phyloP scores from a whole-genome alignment of 1,140 invertebrate species.

The Tribolium castaneum region DNA sequence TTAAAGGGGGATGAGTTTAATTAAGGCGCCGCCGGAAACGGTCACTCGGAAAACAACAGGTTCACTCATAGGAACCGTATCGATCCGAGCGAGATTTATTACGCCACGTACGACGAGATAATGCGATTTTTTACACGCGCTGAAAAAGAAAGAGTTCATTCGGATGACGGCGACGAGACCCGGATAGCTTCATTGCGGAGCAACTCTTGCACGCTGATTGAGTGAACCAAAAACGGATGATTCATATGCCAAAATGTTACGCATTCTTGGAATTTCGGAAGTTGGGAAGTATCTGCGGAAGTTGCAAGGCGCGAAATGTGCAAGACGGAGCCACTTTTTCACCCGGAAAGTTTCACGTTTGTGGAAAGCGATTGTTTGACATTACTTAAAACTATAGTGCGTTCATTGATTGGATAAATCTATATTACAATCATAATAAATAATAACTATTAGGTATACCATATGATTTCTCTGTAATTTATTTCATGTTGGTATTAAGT shows the following conservation, averaged over 20 bases:
- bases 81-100: constrained; percentile 14
- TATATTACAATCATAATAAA: no score
- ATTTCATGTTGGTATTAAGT: no score
- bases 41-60: constrained; percentile 29
- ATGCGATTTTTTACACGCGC: background rate
- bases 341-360: background rate
- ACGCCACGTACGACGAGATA: constrained; percentile 22
- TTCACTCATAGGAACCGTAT: constrained; percentile 23
- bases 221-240: background rate
- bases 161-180: background rate
- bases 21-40: constrained; percentile 28
- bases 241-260: background rate
- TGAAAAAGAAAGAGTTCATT: background rate
- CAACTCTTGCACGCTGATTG: background rate
- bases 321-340: background rate
- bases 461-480: no score
- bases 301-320: background rate
- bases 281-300: background rate
- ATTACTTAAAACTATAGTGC: background rate
- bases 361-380: background rate
- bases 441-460: no score
- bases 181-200: background rate
- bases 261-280: background rate
- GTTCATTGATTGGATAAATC: no score
- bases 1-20: constrained; percentile 23